Evolutionary conservation across 2,888 invertebrate genomes (phyloP), one percentile per base, ranked within the genome.

Genomic region (Drosophila rellima): DNA sequence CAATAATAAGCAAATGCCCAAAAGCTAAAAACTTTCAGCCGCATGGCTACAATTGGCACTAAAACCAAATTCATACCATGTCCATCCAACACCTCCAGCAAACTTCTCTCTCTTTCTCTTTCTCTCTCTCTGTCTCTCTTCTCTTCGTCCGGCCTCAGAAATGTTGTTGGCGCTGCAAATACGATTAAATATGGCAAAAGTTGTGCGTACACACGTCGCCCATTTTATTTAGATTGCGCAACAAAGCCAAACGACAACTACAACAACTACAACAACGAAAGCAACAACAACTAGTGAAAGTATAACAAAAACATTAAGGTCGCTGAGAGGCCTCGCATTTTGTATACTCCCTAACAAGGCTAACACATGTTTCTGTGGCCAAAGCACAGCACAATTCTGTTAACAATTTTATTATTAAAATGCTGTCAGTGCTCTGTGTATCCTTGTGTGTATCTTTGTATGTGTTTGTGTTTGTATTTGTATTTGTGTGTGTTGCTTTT

Each of bases 321-420:
- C 75, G 66, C 74, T 69, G 70, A 55, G 69, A 68, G 84, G 68
- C 63, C 40, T 55, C 59, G 55, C 57, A 66, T 74, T 70, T 66
- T 51, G 47, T 51, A 37, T 59, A 82, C 64, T 67, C 76, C 54
- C 70, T 84, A 66, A 88, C 90, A 85, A 71, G 87, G 81, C 78
- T 74, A 85, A 90, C 89, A 85, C 90, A 87, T 85, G 85, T 85
- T 89, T 88, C 75, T 82, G 80, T 70, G 83, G 62, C 88, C 54
- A 84, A 86, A 82, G 83, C 89, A 84, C 62, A 81, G 85, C 82
- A 72, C 57, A 88, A 78, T 85, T 85, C 68, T 89, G 85, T 85
- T 90, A 85, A 85, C 89, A 85, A 89, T 90, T 90, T 90, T 88
- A 85, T 85, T 90, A 90, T 90, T 90, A 90, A 90, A 85, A 89